A percentile compares a stretch with the other conserved stretches of the same genome.
phyloP scores from a whole-genome alignment of 2,113 vertebrate genomes.

The Calyptomena viridis region DNA sequence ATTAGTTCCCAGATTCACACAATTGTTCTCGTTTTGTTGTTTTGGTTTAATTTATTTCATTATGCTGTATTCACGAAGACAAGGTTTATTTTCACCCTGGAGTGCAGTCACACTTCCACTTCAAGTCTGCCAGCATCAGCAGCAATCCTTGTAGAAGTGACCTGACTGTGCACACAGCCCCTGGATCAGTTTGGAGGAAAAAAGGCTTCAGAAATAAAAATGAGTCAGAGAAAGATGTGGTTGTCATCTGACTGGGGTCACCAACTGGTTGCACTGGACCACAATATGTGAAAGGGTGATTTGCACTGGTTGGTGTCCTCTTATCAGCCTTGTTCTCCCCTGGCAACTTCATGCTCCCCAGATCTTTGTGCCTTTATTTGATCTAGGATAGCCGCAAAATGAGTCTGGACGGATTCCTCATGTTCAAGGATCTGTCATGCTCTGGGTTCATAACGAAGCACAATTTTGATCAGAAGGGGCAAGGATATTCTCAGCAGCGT shows the following conservation, averaged over 20 bases:
- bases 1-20: not conserved
- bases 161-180: not conserved
- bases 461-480: not conserved
- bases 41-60: not conserved
- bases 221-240: not conserved
- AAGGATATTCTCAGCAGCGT: not conserved
- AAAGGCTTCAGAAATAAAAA: not conserved
- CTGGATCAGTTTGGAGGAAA: not conserved
- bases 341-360: accelerated
- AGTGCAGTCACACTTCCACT: not conserved
- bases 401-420: not conserved
- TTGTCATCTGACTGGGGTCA: not conserved
- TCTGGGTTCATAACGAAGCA: not conserved
- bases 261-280: not conserved
- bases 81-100: not conserved
- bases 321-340: not conserved
- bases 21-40: not conserved
- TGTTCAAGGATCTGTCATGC: not conserved
- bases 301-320: not conserved
- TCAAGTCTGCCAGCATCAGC: not conserved
- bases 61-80: not conserved
- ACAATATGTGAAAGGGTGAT: not conserved
- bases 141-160: not conserved
- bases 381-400: not conserved
- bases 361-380: not conserved